Evolutionary conservation across 2,797 vertebrate species (phyloP).

Genomic region (Paratrypauchen microcephalus): DNA sequence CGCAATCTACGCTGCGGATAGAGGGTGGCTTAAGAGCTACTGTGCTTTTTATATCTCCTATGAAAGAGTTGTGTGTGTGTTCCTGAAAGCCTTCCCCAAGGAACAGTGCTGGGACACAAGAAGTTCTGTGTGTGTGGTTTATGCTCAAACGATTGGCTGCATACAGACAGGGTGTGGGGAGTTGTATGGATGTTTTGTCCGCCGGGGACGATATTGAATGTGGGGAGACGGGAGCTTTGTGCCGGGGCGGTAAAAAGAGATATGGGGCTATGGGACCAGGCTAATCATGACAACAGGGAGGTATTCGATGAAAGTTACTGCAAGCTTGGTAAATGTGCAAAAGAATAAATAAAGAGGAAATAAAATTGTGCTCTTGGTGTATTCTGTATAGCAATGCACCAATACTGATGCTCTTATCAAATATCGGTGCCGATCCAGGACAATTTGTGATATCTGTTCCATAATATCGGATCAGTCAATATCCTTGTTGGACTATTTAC

Average conservation of each 20-base stretch:
- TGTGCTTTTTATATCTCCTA: not conserved
- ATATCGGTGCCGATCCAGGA: no score
- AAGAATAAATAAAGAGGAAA: not conserved
- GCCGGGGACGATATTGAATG: conserved; percentile 19
- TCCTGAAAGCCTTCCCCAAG: conserved; percentile 23
- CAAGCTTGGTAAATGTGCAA: not conserved
- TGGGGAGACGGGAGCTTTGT: conserved; percentile 29
- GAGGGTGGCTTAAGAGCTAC: conserved; percentile 23
- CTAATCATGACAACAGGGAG: conserved; percentile 21
- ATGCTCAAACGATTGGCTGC: conserved; percentile 36
- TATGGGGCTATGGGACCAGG: conserved; percentile 17
- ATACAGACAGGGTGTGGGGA: conserved; percentile 35
- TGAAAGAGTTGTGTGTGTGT: conserved; percentile 25
- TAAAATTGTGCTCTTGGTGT: not conserved
- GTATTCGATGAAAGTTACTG: conserved; percentile 1
- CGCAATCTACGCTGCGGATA: conserved; percentile 10
- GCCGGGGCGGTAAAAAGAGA: conserved; percentile 19
- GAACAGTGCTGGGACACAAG: conserved; percentile 40
- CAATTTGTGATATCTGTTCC: no score
- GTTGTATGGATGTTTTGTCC: conserved; percentile 40
- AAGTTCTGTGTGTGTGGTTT: conserved; percentile 37
- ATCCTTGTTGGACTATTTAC: no score
- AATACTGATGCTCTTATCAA: no score
- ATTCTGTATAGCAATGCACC: not conserved
- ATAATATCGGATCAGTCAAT: no score